Base-by-base conservation (phyloP, 2,888 invertebrate genomes). In the Iselma pallidipennis region DNA sequence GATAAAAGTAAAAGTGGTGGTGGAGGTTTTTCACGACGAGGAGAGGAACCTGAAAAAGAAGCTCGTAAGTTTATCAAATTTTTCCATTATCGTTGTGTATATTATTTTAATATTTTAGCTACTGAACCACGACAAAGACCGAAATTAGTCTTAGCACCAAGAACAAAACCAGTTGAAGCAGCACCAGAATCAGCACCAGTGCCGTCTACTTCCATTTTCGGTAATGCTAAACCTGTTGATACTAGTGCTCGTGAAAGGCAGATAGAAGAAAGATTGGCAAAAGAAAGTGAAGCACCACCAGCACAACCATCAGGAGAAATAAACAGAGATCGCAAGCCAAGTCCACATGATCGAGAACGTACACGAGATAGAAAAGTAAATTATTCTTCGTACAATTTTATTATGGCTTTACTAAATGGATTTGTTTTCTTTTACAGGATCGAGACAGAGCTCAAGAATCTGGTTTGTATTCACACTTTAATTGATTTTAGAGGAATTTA, bases 161-260 rank as follows among this genome's bases (percentile, higher is more conserved):
- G 96, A 51, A 90, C 93, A 2, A 88, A 90, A 71, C 93, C 95
- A 0, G 82, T 86, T 29, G 91, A 88, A 66, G 79, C 82, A 0
- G 84, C 76, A 28, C 82, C 76, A 59, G 85, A 82, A 33, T 79
- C 85, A n/a, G 80, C 84, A 56, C 84, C 86, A 9, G 85, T 84
- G 54, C 83, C 89, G 1, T 85, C 89, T 0, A 87, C 89, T 50
- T 91, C 90, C 59, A 95, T 97, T 70, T 97, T 97, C 79, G 97
- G 97, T n/a, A 91, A 88, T 28, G 97, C 97, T 16, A 95, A 92
- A 79, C 97, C 97, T 0, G 97, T 98, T 0, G 96, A 97, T 79
- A 98, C 97, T 1, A 89, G 94, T 55, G 91, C 94, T 49, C 88
- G 91, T 72, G 96, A 96, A 76, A 85, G 93, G 56, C 93, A 95